Percentiles rank a stretch among this genome's conserved stretches.
These are phyloP conservation scores for Hesperia comma DNA, from an alignment of 2,888 invertebrate species.

Conservation along the genomic window DNA sequence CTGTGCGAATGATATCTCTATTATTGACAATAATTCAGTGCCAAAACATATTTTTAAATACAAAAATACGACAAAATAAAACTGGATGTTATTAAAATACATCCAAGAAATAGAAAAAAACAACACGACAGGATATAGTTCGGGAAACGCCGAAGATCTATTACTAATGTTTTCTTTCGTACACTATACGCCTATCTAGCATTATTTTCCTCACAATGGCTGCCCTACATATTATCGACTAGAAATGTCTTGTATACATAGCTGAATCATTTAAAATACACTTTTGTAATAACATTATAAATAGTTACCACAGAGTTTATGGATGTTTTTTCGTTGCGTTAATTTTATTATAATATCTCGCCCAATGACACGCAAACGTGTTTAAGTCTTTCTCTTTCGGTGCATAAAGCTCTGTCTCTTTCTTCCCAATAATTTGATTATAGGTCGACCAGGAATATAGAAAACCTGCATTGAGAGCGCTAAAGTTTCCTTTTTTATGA, in stretches of 20 bases:
- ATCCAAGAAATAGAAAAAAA: no score
- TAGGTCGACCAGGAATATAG: no score
- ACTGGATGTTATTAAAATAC: no score
- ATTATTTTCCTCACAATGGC: conserved; percentile 7
- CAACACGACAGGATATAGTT: not conserved
- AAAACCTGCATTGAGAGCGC: no score
- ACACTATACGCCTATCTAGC: not conserved
- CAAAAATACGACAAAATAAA: no score
- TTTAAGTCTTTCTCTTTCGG: not conserved
- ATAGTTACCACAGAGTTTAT: conserved; percentile 3
- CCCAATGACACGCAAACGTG: not conserved
- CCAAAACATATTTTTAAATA: no score
- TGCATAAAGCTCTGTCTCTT: not conserved
- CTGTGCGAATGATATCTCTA: no score
- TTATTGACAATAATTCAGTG: no score
- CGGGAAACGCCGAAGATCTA: not conserved
- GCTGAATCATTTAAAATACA: not conserved
- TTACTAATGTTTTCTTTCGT: not conserved
- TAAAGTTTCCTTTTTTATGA: no score
- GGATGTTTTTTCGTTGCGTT: conserved; percentile 23
- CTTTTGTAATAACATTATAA: not conserved
- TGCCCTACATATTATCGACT: conserved; percentile 37
- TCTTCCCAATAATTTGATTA: no score
- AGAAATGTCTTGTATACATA: conserved; percentile 31
- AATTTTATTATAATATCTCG: not conserved